Base-by-base conservation (phyloP, 2,888 invertebrate genomes). In the Oscheius sp. region DNA sequence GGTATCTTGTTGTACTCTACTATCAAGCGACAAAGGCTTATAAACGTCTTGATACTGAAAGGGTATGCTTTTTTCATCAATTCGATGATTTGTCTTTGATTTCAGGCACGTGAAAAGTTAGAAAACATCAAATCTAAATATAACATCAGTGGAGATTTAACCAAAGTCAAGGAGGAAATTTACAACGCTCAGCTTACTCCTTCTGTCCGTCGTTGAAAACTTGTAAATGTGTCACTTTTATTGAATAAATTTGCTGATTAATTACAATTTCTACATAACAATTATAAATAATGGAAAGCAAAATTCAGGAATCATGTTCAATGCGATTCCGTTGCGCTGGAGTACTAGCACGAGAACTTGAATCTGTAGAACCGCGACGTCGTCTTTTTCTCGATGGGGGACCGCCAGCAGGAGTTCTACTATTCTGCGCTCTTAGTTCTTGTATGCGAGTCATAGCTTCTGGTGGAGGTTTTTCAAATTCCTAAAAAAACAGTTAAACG, bases 1-100 rank as follows among this genome's bases (percentile, higher is more conserved):
- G 98, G 82, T 99, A 99, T 87, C 90, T 99, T 36, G 97, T 98
- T n/a, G 97, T 98, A 1, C 89, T 98, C 6, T 98, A 98, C 87
- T 99, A 97, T 87, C 95, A 98, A 77, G 87, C 89, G 3, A 89
- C 88, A 63, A 89, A 89, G 89, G 79, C 77, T 2, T 79, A 74
- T 71, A 77, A 88, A 81, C 87, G 88, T 68, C 86, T 88, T 78
- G 89, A 89, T 80, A 85, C 86, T 14, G 88, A 88, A n/a, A 88
- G 88, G 75, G 88, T 75, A 50, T 14, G 41, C 86, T 36, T 59
- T 30, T 4, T 62, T n/a, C n/a, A 47, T 17, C 20, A 47, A 8
- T 9, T 9, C n/a, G 20, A 9, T 47, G 8, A 47, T 14, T 47
- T 47, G n/a, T n/a, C 33, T 6, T n/a, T 38, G 2, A 9, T 33